Percentiles rank a stretch among this genome's conserved stretches.
Conservation (phyloP, 2,797 vertebrate species). For the Platalea minor region DNA sequence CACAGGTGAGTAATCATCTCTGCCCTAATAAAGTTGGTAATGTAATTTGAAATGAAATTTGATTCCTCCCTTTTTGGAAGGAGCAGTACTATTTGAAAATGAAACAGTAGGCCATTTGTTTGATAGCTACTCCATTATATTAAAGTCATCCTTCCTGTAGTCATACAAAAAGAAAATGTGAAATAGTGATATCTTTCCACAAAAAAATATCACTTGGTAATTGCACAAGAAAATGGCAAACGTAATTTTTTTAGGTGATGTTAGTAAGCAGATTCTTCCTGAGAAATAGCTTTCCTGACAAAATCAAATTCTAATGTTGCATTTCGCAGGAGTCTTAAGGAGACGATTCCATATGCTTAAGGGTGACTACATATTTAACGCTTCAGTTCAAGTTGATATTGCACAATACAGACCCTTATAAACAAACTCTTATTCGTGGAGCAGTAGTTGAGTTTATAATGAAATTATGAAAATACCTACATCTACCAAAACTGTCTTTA, state of each 20-base stretch:
- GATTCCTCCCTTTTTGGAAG: constrained; percentile 43
- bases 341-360: constrained; percentile 29
- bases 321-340: constrained; percentile 18
- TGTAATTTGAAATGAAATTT: constrained; percentile 64
- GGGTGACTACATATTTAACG: not conserved
- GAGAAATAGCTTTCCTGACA: constrained; percentile 22
- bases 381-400: not conserved
- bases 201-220: not conserved
- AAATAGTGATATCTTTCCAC: not conserved
- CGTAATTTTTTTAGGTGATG: constrained; percentile 10
- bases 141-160: not conserved
- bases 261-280: constrained; percentile 12
- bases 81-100: constrained; percentile 50
- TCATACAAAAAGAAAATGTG: not conserved
- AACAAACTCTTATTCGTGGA: not conserved
- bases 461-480: not conserved
- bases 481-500: not conserved
- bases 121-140: not conserved
- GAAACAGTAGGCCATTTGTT: constrained; percentile 50
- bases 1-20: constrained; percentile 54
- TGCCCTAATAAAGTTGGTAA: constrained; percentile 47
- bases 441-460: not conserved
- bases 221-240: constrained; percentile 23
- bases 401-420: not conserved
- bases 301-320: constrained; percentile 25